phyloP scores from a whole-genome alignment of 2,113 vertebrate genomes.

The Ammodramus savannarum region DNA sequence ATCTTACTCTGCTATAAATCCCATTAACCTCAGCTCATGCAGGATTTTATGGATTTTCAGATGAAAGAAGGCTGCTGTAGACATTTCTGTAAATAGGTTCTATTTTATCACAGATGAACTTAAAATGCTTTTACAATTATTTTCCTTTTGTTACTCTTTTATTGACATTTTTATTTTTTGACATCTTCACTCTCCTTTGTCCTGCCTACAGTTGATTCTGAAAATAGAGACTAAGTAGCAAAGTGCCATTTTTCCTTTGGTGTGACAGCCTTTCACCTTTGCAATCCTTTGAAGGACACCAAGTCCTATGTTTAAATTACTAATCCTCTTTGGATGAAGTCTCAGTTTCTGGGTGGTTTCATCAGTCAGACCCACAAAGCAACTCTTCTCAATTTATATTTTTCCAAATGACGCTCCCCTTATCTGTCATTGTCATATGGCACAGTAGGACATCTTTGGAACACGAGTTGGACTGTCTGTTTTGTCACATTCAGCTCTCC shows the following conservation, averaged over 20 bases:
- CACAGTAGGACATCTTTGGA: not conserved
- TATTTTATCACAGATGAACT: not conserved
- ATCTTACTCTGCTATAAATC: not conserved
- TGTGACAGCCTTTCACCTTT: not conserved
- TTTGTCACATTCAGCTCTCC: not conserved
- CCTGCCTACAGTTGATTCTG: not conserved
- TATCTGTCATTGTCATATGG: not conserved
- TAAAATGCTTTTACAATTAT: not conserved
- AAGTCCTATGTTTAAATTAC: not conserved
- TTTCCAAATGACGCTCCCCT: not conserved
- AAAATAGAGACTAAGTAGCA: not conserved
- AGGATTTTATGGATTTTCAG: not conserved
- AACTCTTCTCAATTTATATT: not conserved
- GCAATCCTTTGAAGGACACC: not conserved
- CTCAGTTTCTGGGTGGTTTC: constrained; percentile 17
- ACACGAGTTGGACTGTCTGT: not conserved
- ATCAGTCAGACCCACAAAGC: not conserved
- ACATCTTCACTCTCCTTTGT: not conserved
- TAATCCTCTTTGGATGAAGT: not conserved
- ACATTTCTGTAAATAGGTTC: not conserved
- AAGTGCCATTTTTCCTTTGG: not conserved
- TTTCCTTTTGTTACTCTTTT: not conserved
- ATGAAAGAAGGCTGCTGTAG: not conserved
- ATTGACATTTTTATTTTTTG: not conserved
- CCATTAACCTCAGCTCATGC: not conserved